A percentile compares a stretch with the other conserved stretches of the same genome.
These are phyloP conservation scores for Tragelaphus imberbis DNA, from an alignment of 2,113 vertebrate species.

Conservation along the genomic window DNA sequence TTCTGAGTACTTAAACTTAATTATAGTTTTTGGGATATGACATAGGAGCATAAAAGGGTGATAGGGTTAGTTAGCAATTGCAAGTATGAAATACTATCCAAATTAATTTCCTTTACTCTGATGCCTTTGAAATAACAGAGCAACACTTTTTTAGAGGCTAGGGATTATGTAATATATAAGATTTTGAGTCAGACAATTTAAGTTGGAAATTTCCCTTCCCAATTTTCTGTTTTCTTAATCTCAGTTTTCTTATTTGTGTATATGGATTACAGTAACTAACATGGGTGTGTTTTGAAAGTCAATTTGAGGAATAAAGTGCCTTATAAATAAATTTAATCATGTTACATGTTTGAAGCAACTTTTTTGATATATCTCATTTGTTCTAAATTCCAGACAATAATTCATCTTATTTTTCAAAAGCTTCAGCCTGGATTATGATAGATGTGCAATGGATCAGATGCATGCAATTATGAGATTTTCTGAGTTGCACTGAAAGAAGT, in stretches of 20 bases:
- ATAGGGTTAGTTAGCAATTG: background rate
- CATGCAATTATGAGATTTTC: background rate
- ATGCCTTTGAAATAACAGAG: background rate
- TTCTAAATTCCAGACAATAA: background rate
- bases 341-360: background rate
- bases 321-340: background rate
- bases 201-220: background rate
- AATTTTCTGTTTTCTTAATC: background rate
- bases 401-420: background rate
- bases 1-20: background rate
- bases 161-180: background rate
- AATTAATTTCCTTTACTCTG: background rate
- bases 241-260: background rate
- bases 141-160: background rate
- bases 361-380: background rate
- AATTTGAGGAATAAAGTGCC: background rate
- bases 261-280: background rate
- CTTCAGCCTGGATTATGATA: background rate
- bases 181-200: background rate
- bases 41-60: background rate
- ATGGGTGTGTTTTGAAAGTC: background rate
- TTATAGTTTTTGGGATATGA: slow-evolving; percentile 15
- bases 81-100: slow-evolving; percentile 10
- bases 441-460: background rate
- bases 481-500: background rate